Conservation (phyloP, 2,888 invertebrate genomes). For the Sinohyriopsis cumingii region DNA sequence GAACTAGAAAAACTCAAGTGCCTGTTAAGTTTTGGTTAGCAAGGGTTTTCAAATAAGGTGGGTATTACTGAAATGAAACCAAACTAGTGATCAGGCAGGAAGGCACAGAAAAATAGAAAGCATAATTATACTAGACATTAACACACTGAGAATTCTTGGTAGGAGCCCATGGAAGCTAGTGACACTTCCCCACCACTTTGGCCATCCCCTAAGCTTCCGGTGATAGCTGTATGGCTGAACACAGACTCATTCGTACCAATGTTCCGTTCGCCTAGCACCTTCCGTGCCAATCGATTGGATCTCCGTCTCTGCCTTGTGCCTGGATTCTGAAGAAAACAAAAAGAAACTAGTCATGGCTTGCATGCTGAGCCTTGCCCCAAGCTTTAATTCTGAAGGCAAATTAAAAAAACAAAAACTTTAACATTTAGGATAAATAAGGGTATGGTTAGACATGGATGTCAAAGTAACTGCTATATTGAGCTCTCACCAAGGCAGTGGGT, state of each 20-base stretch:
- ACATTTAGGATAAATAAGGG: too few species aligned
- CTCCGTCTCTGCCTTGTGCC: conserved; percentile 43
- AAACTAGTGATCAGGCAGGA: neutral
- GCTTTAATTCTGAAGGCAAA: too few species aligned
- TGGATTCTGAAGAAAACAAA: conserved; percentile 40
- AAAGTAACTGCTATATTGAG: too few species aligned
- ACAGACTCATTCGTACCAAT: conserved; percentile 39
- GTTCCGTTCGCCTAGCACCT: conserved; percentile 46
- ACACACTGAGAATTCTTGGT: conserved; percentile 66
- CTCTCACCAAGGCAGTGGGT: too few species aligned
- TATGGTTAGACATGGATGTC: too few species aligned
- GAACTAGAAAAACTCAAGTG: too few species aligned
- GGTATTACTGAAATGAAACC: too few species aligned
- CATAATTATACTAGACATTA: conserved; percentile 7
- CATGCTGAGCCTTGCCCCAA: too few species aligned
- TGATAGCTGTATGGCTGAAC: conserved; percentile 62
- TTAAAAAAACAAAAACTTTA: too few species aligned
- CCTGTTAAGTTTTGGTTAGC: too few species aligned
- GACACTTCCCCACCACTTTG: conserved; percentile 46
- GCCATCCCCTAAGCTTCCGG: conserved; percentile 34
- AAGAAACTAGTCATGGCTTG: neutral
- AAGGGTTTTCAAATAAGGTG: too few species aligned
- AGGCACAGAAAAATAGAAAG: neutral
- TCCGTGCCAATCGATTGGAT: conserved; percentile 54
- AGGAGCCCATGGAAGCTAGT: conserved; percentile 59